A percentile compares a stretch with the other conserved stretches of the same genome.
Conservation (phyloP, 2,797 vertebrate genomes). For the Sebastes elongatus region DNA sequence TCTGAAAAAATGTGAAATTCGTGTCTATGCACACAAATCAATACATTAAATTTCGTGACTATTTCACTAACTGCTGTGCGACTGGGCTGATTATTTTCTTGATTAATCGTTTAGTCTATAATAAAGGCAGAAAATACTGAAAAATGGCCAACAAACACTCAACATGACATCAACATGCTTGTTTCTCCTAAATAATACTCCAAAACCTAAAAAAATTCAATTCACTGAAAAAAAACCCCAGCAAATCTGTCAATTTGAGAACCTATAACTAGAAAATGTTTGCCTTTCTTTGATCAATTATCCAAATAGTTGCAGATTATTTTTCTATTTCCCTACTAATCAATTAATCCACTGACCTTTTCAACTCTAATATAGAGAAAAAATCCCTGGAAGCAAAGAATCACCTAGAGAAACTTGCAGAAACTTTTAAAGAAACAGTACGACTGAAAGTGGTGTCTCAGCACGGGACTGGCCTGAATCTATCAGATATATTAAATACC, state of each 20-base stretch:
- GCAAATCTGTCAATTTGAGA: background rate
- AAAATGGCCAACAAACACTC: background rate
- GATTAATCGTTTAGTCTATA: background rate
- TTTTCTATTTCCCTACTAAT: background rate
- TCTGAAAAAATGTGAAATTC: too few relatives aligned
- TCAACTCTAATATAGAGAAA: background rate
- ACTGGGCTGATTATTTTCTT: too few relatives aligned
- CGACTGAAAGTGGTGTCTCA: background rate
- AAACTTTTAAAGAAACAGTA: background rate
- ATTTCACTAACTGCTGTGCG: background rate
- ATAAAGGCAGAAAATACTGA: background rate
- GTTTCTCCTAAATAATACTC: background rate
- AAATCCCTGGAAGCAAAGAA: background rate
- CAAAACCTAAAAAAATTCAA: background rate
- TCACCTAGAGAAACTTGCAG: background rate
- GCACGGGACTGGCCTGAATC: conserved; percentile 37
- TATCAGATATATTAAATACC: conserved; percentile 67
- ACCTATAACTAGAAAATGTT: background rate
- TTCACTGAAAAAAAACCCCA: background rate
- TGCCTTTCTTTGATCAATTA: background rate
- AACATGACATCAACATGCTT: background rate
- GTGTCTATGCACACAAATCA: too few relatives aligned
- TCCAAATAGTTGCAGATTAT: background rate
- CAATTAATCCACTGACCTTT: background rate
- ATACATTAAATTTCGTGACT: too few relatives aligned